Evolutionary conservation across 1,140 invertebrate genomes (phyloP), one percentile per base, ranked within the genome.

Genomic region (Spodoptera litura): DNA sequence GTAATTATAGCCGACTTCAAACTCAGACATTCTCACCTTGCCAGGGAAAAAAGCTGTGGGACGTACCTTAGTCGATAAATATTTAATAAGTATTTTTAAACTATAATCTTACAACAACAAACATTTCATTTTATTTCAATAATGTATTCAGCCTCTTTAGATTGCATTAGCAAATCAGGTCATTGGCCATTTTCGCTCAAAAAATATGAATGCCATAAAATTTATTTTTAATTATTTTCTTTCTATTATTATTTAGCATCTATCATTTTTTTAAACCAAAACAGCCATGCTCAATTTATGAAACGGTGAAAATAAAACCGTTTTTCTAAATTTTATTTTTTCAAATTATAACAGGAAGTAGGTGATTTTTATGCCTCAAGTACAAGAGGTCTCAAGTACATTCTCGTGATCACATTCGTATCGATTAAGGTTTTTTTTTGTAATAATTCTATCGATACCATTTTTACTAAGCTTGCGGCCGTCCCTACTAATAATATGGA

Each of bases 11-110:
- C 56, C 52, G 78, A 78, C 87, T 89, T 85, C 85, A 86, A 88
- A 90, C 87, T 91, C 87, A 74, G 80, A 86, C 83, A 91, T 91
- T 90, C 89, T 86, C 85, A 88, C 85, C 84, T 88, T 68, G 66
- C 25, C 49, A 35, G 15, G 53, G 38, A 58, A 59, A 73, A 73
- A 73, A 15, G 4, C 11, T 12, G n/a, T 10, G 71, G 11, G 71
- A 73, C 13, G 71, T 35, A 49, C 15, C n/a, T 10, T 49, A 13
- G 38, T 59, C 71, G 71, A 73, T 59, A 73, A 25, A 49, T 12
- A n/a, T 71, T 68, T 6, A 10, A 11, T 5, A 10, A 52, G 6
- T 55, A n/a, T 55, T 38, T 15, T 15, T 13, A 6, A 44, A 8
- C 31, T 31, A 31, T 4, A 31, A 31, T 31, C 0, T 31, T 31